Conservation (phyloP, 2,888 invertebrate species). For the Ferrisia virgata region DNA sequence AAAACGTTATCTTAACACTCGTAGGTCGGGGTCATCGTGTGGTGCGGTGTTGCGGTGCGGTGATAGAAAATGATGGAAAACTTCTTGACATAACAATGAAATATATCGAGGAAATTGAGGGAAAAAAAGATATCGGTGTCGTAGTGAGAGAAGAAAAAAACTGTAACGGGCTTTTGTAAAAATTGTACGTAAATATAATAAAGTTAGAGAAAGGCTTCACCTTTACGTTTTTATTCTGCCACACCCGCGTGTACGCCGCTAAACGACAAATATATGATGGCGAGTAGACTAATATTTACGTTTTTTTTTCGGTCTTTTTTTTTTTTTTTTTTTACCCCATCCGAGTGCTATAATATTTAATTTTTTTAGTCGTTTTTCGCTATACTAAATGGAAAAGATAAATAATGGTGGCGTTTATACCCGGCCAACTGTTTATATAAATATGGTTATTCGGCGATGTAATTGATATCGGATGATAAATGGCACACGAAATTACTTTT, state of each 20-base stretch:
- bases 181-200: not conserved
- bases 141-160: not conserved
- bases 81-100: not conserved
- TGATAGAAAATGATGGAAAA: not conserved
- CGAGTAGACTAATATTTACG: not conserved
- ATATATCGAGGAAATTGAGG: not conserved
- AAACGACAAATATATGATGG: not conserved
- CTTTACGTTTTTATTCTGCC: not conserved
- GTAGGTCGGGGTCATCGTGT: not conserved
- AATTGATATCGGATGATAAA: not conserved
- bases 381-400: not conserved
- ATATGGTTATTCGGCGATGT: not conserved
- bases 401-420: not conserved
- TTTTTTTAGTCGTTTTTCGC: not conserved
- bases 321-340: not conserved
- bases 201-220: not conserved
- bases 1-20: not conserved
- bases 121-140: not conserved
- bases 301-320: not conserved
- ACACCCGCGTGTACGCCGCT: not conserved
- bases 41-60: not conserved
- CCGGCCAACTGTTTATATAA: not conserved
- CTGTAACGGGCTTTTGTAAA: not conserved
- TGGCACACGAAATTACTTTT: slow-evolving; percentile 9
- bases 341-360: not conserved